Conservation (phyloP, 64 coral and sea anemone genomes). For the Montipora capricornis region DNA sequence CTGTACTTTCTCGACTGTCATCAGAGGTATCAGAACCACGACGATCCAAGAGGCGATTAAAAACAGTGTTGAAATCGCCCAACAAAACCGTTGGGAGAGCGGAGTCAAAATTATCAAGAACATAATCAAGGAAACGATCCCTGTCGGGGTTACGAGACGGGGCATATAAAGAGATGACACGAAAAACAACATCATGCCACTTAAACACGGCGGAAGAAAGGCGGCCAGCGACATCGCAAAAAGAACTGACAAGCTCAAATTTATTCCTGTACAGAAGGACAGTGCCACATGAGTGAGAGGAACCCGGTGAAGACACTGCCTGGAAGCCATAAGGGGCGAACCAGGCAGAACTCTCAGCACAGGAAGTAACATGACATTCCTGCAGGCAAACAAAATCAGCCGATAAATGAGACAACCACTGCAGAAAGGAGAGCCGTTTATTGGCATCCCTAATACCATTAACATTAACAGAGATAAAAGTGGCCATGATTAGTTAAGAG, state of each 20-base stretch:
- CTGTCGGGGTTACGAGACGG: neutral
- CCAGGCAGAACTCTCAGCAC: slow-evolving; percentile 18
- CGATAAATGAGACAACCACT: slow-evolving; percentile 36
- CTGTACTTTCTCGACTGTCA: neutral
- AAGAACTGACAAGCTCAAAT: neutral
- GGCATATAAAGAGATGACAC: slow-evolving; percentile 2
- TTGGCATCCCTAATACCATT: slow-evolving; percentile 19
- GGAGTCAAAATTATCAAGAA: no score
- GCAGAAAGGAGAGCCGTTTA: neutral
- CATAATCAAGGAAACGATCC: neutral
- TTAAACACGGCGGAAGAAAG: neutral
- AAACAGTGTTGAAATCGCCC: neutral
- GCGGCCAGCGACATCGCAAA: neutral
- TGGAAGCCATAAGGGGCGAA: neutral
- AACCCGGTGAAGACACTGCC: neutral
- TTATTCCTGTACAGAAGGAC: neutral
- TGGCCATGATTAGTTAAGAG: neutral
- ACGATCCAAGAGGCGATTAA: neutral
- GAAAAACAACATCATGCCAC: neutral
- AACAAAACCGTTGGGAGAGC: neutral
- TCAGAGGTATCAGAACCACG: neutral
- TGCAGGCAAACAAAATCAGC: slow-evolving; percentile 53
- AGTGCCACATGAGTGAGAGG: neutral
- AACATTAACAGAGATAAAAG: slow-evolving; percentile 7
- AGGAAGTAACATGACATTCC: slow-evolving; percentile 42